Conservation (phyloP, 1,140 invertebrate species). For the Chymomyza costata region DNA sequence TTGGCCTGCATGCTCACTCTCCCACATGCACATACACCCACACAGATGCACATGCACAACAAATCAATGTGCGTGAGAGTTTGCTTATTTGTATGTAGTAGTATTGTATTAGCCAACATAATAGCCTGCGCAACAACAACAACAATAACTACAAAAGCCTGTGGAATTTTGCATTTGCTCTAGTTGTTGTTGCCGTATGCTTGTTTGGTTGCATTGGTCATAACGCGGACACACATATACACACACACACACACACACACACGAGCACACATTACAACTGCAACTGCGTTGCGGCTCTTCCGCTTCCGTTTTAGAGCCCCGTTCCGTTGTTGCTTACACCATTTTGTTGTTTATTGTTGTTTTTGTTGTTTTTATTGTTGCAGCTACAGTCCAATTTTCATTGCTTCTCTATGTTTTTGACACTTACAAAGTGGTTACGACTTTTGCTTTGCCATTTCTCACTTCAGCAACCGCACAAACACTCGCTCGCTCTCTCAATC, state of each 20-base stretch:
- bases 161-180: slow-evolving; percentile 22
- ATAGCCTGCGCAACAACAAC: slow-evolving; percentile 46
- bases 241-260: too few relatives aligned
- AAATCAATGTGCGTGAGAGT: slow-evolving; percentile 27
- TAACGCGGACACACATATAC: slow-evolving; percentile 48
- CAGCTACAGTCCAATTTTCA: slow-evolving; percentile 66
- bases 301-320: slow-evolving; percentile 45
- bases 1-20: slow-evolving; percentile 6
- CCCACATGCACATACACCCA: not conserved
- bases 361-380: slow-evolving; percentile 23
- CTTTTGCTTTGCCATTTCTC: slow-evolving; percentile 72
- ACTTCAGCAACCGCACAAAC: slow-evolving; percentile 69
- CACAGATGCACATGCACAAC: not conserved
- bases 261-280: too few relatives aligned
- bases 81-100: slow-evolving; percentile 62
- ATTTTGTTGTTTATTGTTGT: too few relatives aligned
- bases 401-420: slow-evolving; percentile 67
- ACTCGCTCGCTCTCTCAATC: slow-evolving; percentile 21
- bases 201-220: slow-evolving; percentile 43
- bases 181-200: too few relatives aligned
- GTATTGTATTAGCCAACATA: slow-evolving; percentile 72
- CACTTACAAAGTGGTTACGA: slow-evolving; percentile 71
- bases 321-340: slow-evolving; percentile 22
- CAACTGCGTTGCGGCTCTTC: slow-evolving; percentile 25
- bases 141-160: slow-evolving; percentile 37